Conservation (phyloP, 2,888 invertebrate species). For the Xestia c-nigrum region DNA sequence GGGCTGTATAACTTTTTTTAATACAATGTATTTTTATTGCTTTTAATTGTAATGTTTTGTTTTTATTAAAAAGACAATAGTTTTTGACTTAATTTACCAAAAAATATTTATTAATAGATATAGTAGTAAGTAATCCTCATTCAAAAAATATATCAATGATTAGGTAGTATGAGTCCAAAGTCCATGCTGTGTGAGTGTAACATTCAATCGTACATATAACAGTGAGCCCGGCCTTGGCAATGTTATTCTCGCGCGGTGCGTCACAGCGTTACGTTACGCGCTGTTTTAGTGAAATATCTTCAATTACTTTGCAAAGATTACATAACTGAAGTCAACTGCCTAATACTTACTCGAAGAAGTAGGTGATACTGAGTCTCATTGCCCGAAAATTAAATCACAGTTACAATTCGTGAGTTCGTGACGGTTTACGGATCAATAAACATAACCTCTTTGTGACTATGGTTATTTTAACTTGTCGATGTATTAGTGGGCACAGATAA, state of each 20-base stretch:
- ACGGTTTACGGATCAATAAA: constrained; percentile 31
- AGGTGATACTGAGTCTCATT: constrained; percentile 9
- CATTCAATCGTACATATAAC: constrained; percentile 26
- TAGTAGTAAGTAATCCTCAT: constrained; percentile 10
- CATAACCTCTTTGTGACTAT: constrained; percentile 43
- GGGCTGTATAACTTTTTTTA: not conserved
- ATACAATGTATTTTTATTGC: not conserved
- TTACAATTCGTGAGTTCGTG: constrained; percentile 18
- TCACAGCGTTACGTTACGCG: constrained; percentile 45
- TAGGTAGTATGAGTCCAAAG: constrained; percentile 39
- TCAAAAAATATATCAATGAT: constrained; percentile 3
- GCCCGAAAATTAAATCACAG: constrained; percentile 6
- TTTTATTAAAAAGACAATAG: not conserved
- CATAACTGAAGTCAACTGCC: not conserved
- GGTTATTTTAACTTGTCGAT: constrained; percentile 23
- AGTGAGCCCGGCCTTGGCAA: constrained; percentile 49
- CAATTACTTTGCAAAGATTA: constrained; percentile 30
- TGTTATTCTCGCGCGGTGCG: constrained; percentile 59
- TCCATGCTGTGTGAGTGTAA: constrained; percentile 17
- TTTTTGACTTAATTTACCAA: not conserved
- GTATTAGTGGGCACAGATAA: not conserved
- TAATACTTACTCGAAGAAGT: not conserved
- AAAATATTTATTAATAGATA: not conserved
- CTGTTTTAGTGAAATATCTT: constrained; percentile 41
- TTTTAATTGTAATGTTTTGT: not conserved